phyloP scores from a whole-genome alignment of 2,113 vertebrate genomes.

The Alces alces region DNA sequence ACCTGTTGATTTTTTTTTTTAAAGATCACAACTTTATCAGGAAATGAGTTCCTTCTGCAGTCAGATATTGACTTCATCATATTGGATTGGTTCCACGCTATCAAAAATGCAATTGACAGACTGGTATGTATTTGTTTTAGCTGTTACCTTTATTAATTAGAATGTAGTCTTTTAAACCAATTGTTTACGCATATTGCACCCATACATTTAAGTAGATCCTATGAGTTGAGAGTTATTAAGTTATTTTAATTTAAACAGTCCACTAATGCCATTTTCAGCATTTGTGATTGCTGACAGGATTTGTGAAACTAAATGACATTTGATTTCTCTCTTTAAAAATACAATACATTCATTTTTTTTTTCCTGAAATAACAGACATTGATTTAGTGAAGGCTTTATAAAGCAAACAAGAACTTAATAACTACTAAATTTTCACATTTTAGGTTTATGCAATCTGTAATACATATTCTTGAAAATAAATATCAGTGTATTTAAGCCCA shows the following conservation, averaged over 20 bases:
- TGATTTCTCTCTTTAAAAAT: constrained; percentile 72
- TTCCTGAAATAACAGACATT: constrained; percentile 69
- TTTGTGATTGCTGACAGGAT: constrained; percentile 33
- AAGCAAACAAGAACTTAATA: constrained; percentile 79
- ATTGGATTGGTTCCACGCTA: constrained; percentile 89
- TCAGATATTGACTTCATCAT: constrained; percentile 87
- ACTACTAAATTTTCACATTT: constrained; percentile 78
- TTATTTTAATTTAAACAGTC: constrained; percentile 38
- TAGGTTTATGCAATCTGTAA: constrained; percentile 74
- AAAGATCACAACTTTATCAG: constrained; percentile 88
- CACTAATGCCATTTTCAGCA: constrained; percentile 64
- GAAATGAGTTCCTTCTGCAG: constrained; percentile 89
- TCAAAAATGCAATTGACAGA: constrained; percentile 89
- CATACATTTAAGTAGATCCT: constrained; percentile 1
- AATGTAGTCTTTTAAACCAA: constrained; percentile 76
- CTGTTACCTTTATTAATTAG: constrained; percentile 84
- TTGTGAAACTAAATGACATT: constrained; percentile 74
- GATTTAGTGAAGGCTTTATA: constrained; percentile 76
- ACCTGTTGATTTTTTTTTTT: constrained; percentile 70
- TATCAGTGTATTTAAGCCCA: constrained; percentile 75
- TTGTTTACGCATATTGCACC: constrained; percentile 60
- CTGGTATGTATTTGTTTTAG: constrained; percentile 87
- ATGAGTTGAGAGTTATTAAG: constrained; percentile 5
- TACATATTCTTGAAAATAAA: constrained; percentile 78
- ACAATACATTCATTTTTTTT: constrained; percentile 66